These are phyloP conservation scores for Mesorhabditis belari DNA, from an alignment of 2,888 invertebrate species.

Conservation along the genomic window DNA sequence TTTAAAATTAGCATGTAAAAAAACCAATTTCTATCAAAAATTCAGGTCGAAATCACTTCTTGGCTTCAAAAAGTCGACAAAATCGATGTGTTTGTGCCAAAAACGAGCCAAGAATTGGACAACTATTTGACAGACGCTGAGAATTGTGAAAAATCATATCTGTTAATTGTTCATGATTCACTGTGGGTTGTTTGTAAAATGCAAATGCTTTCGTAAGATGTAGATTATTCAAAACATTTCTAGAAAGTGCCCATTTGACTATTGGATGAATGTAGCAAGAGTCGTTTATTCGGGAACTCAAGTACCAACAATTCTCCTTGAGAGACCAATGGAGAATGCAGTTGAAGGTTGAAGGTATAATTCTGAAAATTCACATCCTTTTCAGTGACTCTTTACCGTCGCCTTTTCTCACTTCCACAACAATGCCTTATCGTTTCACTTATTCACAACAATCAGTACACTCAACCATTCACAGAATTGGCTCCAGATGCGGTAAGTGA, in stretches of 20 bases:
- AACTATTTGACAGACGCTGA: conserved; percentile 10
- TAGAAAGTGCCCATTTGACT: conserved; percentile 14
- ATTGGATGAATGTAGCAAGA: conserved; percentile 23
- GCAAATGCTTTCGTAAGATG: not conserved
- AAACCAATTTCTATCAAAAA: not conserved
- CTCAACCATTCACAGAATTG: not conserved
- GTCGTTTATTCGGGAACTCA: not conserved
- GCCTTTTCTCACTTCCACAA: not conserved
- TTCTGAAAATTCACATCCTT: too few species aligned
- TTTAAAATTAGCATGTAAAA: not conserved
- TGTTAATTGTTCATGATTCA: conserved; percentile 12
- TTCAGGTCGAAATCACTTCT: conserved; percentile 6
- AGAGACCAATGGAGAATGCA: not conserved
- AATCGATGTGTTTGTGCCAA: conserved; percentile 9
- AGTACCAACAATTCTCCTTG: not conserved
- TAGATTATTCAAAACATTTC: too few species aligned
- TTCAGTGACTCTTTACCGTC: not conserved
- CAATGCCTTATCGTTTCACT: not conserved
- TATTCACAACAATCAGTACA: not conserved
- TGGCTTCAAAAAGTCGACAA: conserved; percentile 20
- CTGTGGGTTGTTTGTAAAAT: not conserved
- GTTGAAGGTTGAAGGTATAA: not conserved
- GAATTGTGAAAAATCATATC: conserved; percentile 18
- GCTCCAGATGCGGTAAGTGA: not conserved
- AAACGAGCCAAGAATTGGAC: conserved; percentile 8